These are phyloP conservation scores for Triplophysa bombifrons DNA, from an alignment of 2,797 vertebrate species.

Conservation along the genomic window DNA sequence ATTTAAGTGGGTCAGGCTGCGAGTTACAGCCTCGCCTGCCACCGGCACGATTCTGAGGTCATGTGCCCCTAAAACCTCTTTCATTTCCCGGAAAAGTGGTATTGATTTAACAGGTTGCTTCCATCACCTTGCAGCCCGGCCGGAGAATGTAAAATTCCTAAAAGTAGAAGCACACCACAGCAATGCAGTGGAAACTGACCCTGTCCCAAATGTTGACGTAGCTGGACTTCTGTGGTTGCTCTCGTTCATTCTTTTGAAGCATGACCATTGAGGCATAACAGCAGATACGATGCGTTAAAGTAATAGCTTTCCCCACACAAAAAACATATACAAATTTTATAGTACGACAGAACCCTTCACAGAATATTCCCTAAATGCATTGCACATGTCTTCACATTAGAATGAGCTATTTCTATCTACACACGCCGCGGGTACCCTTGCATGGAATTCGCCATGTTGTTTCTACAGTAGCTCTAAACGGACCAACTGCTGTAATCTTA, in stretches of 20 bases:
- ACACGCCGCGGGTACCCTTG: too few relatives aligned
- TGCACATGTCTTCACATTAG: too few relatives aligned
- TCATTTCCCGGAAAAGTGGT: neutral
- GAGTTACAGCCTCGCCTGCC: neutral
- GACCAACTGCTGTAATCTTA: too few relatives aligned
- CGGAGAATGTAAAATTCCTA: neutral
- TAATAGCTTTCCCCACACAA: neutral
- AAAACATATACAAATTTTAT: too few relatives aligned
- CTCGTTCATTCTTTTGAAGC: neutral
- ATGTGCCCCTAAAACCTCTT: neutral
- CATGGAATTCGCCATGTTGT: too few relatives aligned
- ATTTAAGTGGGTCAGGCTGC: conserved; percentile 5
- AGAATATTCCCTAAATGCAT: too few relatives aligned
- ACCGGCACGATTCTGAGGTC: neutral
- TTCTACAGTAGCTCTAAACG: too few relatives aligned
- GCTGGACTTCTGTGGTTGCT: neutral
- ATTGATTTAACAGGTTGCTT: neutral
- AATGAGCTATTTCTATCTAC: too few relatives aligned
- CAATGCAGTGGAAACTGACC: neutral
- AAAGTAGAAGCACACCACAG: neutral
- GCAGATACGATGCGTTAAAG: neutral
- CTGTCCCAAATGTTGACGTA: neutral
- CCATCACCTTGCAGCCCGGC: neutral
- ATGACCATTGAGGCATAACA: neutral
- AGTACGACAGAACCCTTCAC: too few relatives aligned